Percentiles rank a stretch among this genome's conserved stretches.
Conservation (phyloP, 2,113 vertebrate genomes). For the Tiliqua scincoides region DNA sequence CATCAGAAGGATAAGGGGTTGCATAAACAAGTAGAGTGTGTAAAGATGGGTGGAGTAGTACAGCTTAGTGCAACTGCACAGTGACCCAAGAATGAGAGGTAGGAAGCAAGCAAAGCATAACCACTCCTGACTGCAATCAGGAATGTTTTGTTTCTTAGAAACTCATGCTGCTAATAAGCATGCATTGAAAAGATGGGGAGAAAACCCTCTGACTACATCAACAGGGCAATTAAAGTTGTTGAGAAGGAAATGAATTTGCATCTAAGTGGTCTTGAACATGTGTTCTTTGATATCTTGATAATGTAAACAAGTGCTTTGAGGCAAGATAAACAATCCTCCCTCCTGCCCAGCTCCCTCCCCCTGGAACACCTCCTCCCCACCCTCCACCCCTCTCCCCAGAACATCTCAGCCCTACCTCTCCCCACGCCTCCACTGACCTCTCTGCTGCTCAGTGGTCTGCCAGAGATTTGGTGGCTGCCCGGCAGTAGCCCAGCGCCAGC, state of each 20-base stretch:
- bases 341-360: too few relatives aligned
- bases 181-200: neutral
- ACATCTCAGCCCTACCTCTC: too few relatives aligned
- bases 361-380: too few relatives aligned
- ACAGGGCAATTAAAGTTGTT: neutral
- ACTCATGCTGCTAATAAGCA: neutral
- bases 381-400: too few relatives aligned
- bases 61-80: neutral
- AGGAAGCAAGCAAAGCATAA: neutral
- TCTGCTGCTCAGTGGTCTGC: too few relatives aligned
- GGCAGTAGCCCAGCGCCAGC: too few relatives aligned
- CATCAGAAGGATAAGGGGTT: neutral
- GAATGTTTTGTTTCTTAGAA: neutral
- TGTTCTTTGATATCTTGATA: neutral
- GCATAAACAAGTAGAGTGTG: neutral
- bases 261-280: neutral
- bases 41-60: neutral
- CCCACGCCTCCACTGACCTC: too few relatives aligned
- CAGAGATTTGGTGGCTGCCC: too few relatives aligned
- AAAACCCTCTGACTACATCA: too few relatives aligned
- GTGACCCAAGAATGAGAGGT: neutral
- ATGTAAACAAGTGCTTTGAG: neutral
- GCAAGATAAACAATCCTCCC: neutral
- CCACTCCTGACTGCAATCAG: neutral
- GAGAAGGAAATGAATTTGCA: neutral